A percentile compares a stretch with the other conserved stretches of the same genome.
Conservation (phyloP, 2,797 vertebrate species). For the Anabacerthia variegaticeps region DNA sequence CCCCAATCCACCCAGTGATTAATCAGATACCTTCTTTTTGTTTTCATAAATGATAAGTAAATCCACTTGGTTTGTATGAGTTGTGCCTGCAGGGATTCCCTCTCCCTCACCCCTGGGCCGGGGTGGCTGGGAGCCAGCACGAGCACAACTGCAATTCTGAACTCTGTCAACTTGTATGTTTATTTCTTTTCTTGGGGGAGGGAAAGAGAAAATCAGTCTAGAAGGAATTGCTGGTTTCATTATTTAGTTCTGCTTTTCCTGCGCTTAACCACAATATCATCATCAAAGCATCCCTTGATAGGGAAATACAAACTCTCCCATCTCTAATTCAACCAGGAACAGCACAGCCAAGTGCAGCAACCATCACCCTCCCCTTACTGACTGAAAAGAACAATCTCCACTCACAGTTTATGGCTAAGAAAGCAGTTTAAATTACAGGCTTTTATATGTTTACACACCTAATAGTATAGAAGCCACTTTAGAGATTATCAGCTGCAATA, state of each 20-base stretch:
- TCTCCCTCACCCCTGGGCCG: slow-evolving; percentile 19
- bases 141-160: slow-evolving; percentile 4
- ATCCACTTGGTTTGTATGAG: slow-evolving; percentile 50
- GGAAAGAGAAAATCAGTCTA: neutral
- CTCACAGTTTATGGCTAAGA: neutral
- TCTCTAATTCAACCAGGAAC: neutral
- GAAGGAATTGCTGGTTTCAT: slow-evolving; percentile 57
- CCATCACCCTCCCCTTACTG: neutral
- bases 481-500: neutral
- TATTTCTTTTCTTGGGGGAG: slow-evolving; percentile 57
- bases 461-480: neutral
- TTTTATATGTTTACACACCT: neutral
- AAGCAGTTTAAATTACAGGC: neutral
- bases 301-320: neutral
- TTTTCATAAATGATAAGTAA: slow-evolving; percentile 67
- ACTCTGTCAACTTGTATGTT: slow-evolving; percentile 63
- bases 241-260: slow-evolving; percentile 54
- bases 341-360: neutral
- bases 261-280: slow-evolving; percentile 37
- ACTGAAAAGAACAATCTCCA: neutral
- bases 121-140: slow-evolving; percentile 34
- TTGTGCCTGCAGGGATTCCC: slow-evolving; percentile 51
- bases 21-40: slow-evolving; percentile 44
- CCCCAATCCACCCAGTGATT: neutral
- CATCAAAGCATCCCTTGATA: slow-evolving; percentile 38